These are phyloP conservation scores for Mythimna loreyi DNA, from an alignment of 2,888 invertebrate species.

Conservation along the genomic window DNA sequence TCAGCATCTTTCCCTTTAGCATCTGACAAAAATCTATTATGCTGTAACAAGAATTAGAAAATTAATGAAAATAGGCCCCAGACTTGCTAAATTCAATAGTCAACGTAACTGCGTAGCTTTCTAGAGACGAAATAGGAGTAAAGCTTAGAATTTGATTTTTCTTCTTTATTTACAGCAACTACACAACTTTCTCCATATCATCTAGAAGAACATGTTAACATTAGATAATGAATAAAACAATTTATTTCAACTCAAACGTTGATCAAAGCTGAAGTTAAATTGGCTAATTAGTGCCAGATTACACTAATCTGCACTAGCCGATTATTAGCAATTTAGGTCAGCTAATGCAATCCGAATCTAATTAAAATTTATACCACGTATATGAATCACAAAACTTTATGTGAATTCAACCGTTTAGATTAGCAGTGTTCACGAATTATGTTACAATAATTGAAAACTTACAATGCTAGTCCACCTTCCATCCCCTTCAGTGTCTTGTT, in stretches of 20 bases:
- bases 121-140: not conserved
- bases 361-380: conserved; percentile 49
- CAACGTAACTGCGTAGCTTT: not conserved
- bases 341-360: conserved; percentile 34
- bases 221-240: not conserved
- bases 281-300: conserved; percentile 28
- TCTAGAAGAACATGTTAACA: not conserved
- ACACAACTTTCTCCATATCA: not conserved
- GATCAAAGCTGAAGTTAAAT: conserved; percentile 5
- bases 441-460: conserved; percentile 69
- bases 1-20: conserved; percentile 97
- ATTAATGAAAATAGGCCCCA: not conserved
- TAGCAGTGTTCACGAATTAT: conserved; percentile 39
- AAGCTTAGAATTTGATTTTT: not conserved
- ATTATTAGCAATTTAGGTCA: conserved; percentile 40
- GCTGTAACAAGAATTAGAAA: conserved; percentile 90
- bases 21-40: conserved; percentile 96
- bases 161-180: not conserved
- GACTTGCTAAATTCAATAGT: not conserved
- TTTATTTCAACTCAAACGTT: not conserved
- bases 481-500: conserved; percentile 95
- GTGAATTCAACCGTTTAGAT: conserved; percentile 35
- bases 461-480: conserved; percentile 96
- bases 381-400: conserved; percentile 29
- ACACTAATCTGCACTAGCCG: conserved; percentile 38